Evolutionary conservation across 2,888 invertebrate species (phyloP), one percentile per base, ranked within the genome.

Genomic region (Sinhomidia bicolor): DNA sequence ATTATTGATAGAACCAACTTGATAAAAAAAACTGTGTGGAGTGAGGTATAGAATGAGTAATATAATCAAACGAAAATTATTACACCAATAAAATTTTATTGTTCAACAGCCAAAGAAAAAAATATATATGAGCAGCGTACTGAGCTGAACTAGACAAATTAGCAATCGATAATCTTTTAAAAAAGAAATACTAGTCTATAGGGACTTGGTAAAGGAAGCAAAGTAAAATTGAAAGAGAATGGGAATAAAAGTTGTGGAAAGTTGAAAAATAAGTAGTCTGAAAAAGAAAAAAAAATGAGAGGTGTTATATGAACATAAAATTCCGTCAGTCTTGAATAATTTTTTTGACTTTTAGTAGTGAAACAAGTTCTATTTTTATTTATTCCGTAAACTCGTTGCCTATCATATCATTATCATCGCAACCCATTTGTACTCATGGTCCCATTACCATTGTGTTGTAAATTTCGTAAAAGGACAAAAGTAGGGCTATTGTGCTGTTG

Each of bases 71-170:
- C 4, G 17, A 4, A 36, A 68, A 68, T 68, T 68, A 68, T 68
- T 68, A n/a, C 65, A 36, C 17, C 65, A n/a, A 68, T 68, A 36
- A 68, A 68, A 32, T 32, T 68, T 68, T 68, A 68, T 36, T 29
- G 10, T 1, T 36, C 32, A 32, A 36, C 62, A 62, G 32, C n/a
- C 20, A 57, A 32, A 36, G 20, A 68, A 57, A 68, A 57, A 57
- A 57, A 57, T 17, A n/a, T 1, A 14, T 62, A 29, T 0, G 62
- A 36, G 36, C 3, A 36, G 36, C 36, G 36, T 7, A 47, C 7
- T 47, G 47, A 47, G 47, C 41, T 41, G 10, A 41, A 41, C 5
- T 41, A 41, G 10, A 41, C 36, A 36, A 36, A 36, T 36, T 36
- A 36, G 36, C 7, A 36, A 7, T 36, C 7, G 36, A 3, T 36